Evolutionary conservation across 2,888 invertebrate species (phyloP), one percentile per base, ranked within the genome.

Genomic region (Cistogaster globosa): DNA sequence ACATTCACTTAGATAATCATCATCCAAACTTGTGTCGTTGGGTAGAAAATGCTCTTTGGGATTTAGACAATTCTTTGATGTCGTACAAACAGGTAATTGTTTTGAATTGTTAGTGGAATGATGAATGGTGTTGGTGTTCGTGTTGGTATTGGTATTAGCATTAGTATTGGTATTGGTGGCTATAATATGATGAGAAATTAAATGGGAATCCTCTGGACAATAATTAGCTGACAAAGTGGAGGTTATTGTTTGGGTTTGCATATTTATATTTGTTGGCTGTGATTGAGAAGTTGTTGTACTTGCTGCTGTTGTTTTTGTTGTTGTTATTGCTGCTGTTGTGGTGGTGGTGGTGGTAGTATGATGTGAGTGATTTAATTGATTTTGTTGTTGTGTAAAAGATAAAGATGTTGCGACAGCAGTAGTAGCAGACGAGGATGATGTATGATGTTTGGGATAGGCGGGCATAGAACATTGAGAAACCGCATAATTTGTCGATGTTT

Each of bases 1-100:
- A 92, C 97, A 97, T 93, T 97, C 97, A 92, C 95, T 96, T 88
- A 96, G 94, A 91, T 96, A 96, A 92, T 96, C 96, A 90, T 96
- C 96, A 67, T 94, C 94, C 75, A 93, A 88, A 72, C 92, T 92
- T 26, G 92, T 93, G 81, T 93, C 93, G 84, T 93, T 93, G 80
- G 93, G 93, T 86, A 93, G 88, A 83, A 93, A 93, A 87, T 93
- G 93, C 85, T 93, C 93, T 85, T 91, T 92, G 57, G 93, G 93
- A 89, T 93, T 93, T 58, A 91, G 89, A 74, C 93, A 93, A 86
- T 93, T 93, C 87, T 93, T 93, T 26, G 92, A 92, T 79, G 93
- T 93, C 72, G 93, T 93, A 86, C 93, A 92, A 65, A 93, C 92
- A 2, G 93, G 93, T 82, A 93, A 88, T 83, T 92, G 90, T 78